Evolutionary conservation across 2,888 invertebrate genomes (phyloP), one percentile per base, ranked within the genome.

Genomic region (Augochlorella aurata): DNA sequence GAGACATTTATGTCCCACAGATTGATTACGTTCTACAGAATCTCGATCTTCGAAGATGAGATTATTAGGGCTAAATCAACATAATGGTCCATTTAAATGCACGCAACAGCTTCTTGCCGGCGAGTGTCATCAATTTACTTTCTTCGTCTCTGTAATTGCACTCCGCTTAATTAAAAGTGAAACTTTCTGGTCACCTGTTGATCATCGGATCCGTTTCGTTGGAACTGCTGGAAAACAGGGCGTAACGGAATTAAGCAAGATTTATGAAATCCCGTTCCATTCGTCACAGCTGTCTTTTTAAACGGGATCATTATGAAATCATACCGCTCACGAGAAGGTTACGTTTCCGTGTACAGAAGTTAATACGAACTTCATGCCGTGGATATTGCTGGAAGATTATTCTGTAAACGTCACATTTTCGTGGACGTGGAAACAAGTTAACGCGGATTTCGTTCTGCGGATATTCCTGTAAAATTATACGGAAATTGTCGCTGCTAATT

Each of bases 141-240:
- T 77, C 76, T 54, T 63, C 66, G 52, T 45, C 47, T 45, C 16
- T 63, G 75, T 77, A 82, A 86, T 82, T 81, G 63, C 74, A 72
- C 52, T 68, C 44, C 81, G 78, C 78, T 87, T 83, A 86, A 83
- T 88, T 85, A 83, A 88, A 84, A 82, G 83, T 79, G 85, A 88
- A 85, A 86, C 82, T 83, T 79, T 68, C 75, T 77, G 81, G 78
- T 83, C 77, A 67, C 38, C 78, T 72, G 74, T 63, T 54, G 80
- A 65, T 78, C 69, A 44, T 18, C 12, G 44, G 72, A 54, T 74
- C 47, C 71, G 45, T 74, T 54, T 70, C 49, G 68, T 68, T 76
- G 52, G 14, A 58, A 58, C 58, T 54, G 38, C 61, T n/a, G 29
- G 72, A 63, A 58, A 61, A 68, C 79, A 29, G 72, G 65, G 54